A percentile compares a stretch with the other conserved stretches of the same genome.
These are phyloP conservation scores for Onthophagus taurus DNA, from an alignment of 1,140 invertebrate genomes.

Conservation along the genomic window DNA sequence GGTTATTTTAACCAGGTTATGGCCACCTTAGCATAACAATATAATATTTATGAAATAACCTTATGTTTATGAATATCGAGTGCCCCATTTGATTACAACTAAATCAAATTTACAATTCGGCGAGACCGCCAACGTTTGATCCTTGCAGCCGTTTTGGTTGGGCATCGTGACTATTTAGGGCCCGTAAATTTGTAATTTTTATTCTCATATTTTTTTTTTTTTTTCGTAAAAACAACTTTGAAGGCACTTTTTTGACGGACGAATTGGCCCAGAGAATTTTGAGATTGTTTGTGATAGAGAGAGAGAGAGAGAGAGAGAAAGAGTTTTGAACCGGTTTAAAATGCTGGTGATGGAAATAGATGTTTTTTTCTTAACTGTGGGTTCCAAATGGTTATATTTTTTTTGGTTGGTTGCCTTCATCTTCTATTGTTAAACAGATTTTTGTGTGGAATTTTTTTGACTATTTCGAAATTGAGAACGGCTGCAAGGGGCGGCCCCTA, in stretches of 20 bases:
- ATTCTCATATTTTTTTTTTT: conserved; percentile 51
- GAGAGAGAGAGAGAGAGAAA: conserved; percentile 47
- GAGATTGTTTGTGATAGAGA: conserved; percentile 41
- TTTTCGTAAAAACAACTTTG: conserved; percentile 75
- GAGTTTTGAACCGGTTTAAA: conserved; percentile 50
- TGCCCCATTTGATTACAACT: conserved; percentile 30
- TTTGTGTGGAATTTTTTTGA: conserved; percentile 52
- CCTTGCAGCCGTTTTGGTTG: conserved; percentile 52
- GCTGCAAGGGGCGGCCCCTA: conserved; percentile 42
- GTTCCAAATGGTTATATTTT: conserved; percentile 25
- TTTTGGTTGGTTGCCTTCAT: conserved; percentile 41
- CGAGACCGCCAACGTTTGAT: conserved; percentile 40
- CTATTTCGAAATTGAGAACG: conserved; percentile 60
- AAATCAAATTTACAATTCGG: conserved; percentile 28
- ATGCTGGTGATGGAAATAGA: too few species aligned
- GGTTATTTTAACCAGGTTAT: conserved; percentile 20
- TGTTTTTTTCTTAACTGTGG: too few species aligned
- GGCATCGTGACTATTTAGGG: conserved; percentile 70
- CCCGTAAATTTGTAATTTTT: conserved; percentile 70
- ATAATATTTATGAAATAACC: conserved; percentile 42
- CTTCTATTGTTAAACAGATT: conserved; percentile 49
- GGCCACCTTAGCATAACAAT: conserved; percentile 38
- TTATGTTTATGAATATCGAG: conserved; percentile 37
- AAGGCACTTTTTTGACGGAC: conserved; percentile 83
- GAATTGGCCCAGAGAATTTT: conserved; percentile 69